Conservation (phyloP, 2,888 invertebrate genomes). For the Andrena dorsata region DNA sequence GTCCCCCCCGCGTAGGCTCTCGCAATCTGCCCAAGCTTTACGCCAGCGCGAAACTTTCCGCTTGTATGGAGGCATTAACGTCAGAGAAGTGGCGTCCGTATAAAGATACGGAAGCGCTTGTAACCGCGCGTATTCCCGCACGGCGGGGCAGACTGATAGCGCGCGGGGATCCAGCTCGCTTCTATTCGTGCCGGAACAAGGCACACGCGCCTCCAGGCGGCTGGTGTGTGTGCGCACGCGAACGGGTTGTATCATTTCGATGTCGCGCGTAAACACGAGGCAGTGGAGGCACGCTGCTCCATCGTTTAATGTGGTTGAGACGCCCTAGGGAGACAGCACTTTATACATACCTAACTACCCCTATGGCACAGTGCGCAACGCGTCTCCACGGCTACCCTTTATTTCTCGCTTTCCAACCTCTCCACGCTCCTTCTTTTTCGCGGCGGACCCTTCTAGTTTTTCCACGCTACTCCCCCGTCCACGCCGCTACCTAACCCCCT, state of each 20-base stretch:
- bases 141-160: conserved; percentile 2
- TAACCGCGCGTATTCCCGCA: conserved; percentile 29
- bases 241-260: conserved; percentile 65
- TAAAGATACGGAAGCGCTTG: conserved; percentile 39
- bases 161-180: background rate
- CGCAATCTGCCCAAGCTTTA: conserved; percentile 36
- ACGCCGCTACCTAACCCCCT: background rate
- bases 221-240: conserved; percentile 1
- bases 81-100: conserved; percentile 6
- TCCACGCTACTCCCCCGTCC: background rate
- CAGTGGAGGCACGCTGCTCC: conserved; percentile 24
- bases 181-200: background rate
- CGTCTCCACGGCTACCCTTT: conserved; percentile 9
- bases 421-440: conserved; percentile 10
- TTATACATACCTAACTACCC: conserved; percentile 66
- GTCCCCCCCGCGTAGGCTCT: background rate
- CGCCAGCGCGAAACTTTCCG: conserved; percentile 41
- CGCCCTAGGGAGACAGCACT: conserved; percentile 71
- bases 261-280: conserved; percentile 64
- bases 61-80: conserved; percentile 39
- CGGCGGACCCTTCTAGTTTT: background rate
- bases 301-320: conserved; percentile 72
- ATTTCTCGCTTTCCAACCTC: conserved; percentile 14
- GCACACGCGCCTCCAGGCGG: background rate
- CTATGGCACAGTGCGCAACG: conserved; percentile 32